Percentiles rank a stretch among this genome's conserved stretches.
Evolutionary conservation across 1,140 invertebrate genomes (phyloP).

Genomic region (Portunus trituberculatus): DNA sequence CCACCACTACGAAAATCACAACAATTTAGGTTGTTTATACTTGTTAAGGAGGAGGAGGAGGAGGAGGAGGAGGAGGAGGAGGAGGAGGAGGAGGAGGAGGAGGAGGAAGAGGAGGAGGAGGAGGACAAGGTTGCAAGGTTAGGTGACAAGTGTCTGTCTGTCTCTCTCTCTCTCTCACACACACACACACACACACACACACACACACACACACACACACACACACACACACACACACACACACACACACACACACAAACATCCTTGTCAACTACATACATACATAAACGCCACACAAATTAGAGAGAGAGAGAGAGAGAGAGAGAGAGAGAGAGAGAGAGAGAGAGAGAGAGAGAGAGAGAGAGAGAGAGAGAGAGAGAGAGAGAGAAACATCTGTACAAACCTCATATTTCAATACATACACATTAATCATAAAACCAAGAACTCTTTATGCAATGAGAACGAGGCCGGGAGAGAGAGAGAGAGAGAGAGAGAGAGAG

Average conservation of each 20-base stretch:
- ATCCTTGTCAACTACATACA: neutral
- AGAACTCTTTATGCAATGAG: neutral
- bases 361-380: neutral
- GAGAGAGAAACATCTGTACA: neutral
- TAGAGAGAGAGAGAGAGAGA: slow-evolving; percentile 13
- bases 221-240: neutral
- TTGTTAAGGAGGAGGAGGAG: no score
- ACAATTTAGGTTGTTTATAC: no score
- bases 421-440: neutral
- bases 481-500: neutral
- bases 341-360: slow-evolving; percentile 30
- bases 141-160: no score
- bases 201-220: neutral
- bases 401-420: no score
- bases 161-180: neutral
- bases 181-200: neutral
- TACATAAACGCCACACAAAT: neutral
- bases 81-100: no score
- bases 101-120: no score
- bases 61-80: no score
- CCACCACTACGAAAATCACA: no score
- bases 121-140: no score
- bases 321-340: neutral
- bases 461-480: neutral
- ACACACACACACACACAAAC: slow-evolving; percentile 24